phyloP scores from a whole-genome alignment of 2,888 invertebrate genomes.

The Antheraea assamensis region DNA sequence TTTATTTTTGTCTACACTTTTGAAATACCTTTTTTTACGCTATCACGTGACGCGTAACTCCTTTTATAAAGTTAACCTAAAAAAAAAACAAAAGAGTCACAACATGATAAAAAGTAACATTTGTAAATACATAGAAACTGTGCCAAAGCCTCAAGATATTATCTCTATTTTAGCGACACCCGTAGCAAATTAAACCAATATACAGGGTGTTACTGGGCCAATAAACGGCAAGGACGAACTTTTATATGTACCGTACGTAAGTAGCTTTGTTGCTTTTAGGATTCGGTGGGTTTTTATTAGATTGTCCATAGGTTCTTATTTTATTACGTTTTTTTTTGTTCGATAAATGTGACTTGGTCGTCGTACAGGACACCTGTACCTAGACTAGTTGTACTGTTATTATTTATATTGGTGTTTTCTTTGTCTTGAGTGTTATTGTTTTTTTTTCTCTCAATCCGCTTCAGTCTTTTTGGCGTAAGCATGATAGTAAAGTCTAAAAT shows the following conservation, averaged over 20 bases:
- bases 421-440: too few relatives aligned
- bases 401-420: not conserved
- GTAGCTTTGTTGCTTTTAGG: not conserved
- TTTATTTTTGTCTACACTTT: too few relatives aligned
- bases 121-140: not conserved
- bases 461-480: too few relatives aligned
- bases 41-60: not conserved
- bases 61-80: not conserved
- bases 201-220: slow-evolving; percentile 16
- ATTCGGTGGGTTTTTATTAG: not conserved
- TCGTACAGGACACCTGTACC: not conserved
- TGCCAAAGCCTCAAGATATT: not conserved
- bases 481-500: too few relatives aligned
- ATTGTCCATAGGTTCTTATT: not conserved
- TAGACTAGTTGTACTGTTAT: not conserved
- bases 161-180: slow-evolving; percentile 4
- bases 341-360: not conserved
- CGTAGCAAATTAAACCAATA: slow-evolving; percentile 17
- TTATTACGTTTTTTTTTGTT: not conserved
- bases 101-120: not conserved
- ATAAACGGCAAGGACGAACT: slow-evolving; percentile 17
- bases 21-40: too few relatives aligned
- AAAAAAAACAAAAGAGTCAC: not conserved
- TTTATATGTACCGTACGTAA: not conserved
- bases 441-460: too few relatives aligned